A percentile compares a stretch with the other conserved stretches of the same genome.
Evolutionary conservation across 2,888 invertebrate species (phyloP).

Genomic region (Eledone cirrhosa): DNA sequence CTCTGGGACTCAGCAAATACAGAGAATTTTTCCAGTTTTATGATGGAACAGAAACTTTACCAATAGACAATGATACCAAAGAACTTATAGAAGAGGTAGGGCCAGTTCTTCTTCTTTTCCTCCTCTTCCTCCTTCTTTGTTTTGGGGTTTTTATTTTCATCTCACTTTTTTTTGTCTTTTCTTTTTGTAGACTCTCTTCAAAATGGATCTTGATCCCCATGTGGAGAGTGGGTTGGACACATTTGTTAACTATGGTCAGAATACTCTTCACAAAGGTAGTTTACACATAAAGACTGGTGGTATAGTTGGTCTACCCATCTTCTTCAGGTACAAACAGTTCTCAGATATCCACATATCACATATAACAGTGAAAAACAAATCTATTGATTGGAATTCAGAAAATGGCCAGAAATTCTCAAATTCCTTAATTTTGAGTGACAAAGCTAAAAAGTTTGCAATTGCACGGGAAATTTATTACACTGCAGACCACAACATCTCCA

Average conservation of each 20-base stretch:
- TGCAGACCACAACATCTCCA: constrained; percentile 72
- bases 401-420: constrained; percentile 74
- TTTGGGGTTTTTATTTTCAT: too few relatives aligned
- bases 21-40: constrained; percentile 17
- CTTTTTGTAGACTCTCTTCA: constrained; percentile 34
- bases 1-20: background rate
- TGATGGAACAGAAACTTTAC: background rate
- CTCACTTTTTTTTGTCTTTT: background rate
- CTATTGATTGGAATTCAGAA: constrained; percentile 75
- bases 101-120: too few relatives aligned
- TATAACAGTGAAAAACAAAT: constrained; percentile 69
- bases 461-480: constrained; percentile 78
- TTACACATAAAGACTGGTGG: constrained; percentile 71
- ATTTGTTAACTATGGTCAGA: constrained; percentile 79
- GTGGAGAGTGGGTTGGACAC: constrained; percentile 63
- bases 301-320: constrained; percentile 78
- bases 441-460: constrained; percentile 82
- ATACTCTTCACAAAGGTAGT: constrained; percentile 77
- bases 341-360: constrained; percentile 72
- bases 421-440: constrained; percentile 78
- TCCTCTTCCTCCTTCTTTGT: too few relatives aligned
- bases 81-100: constrained; percentile 2
- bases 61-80: background rate
- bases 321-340: constrained; percentile 73
- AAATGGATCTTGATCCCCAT: constrained; percentile 33